Percentiles rank a stretch among this genome's conserved stretches.
phyloP scores from a whole-genome alignment of 2,113 vertebrate species.

The Motacilla tschutschensis region DNA sequence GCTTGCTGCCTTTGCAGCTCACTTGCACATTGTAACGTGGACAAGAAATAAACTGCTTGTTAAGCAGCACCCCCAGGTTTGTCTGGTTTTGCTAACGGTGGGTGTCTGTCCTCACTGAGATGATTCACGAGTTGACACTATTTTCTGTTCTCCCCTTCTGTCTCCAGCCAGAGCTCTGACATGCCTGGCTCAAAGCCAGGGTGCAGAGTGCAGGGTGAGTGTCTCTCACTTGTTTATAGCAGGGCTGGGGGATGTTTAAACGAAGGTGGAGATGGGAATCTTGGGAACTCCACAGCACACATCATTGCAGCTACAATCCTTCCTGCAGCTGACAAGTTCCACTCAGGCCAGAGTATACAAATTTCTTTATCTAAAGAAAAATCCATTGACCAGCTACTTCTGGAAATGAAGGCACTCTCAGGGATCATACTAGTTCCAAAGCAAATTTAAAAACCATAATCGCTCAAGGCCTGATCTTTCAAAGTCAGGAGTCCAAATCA shows the following conservation, averaged over 20 bases:
- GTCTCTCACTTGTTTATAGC: conserved; percentile 46
- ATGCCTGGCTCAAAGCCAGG: conserved; percentile 1
- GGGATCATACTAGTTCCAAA: not conserved
- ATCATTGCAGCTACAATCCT: not conserved
- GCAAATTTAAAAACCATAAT: conserved; percentile 3
- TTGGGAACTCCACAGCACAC: conserved; percentile 29
- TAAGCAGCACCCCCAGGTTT: not conserved
- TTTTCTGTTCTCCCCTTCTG: conserved; percentile 6
- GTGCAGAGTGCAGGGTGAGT: not conserved
- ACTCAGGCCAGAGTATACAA: not conserved
- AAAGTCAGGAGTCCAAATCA: conserved; percentile 4
- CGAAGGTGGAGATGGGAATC: not conserved
- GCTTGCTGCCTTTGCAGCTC: not conserved
- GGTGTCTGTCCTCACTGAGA: not conserved
- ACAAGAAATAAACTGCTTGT: not conserved
- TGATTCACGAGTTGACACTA: not conserved
- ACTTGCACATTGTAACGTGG: not conserved
- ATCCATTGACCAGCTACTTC: not conserved
- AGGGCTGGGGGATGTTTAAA: conserved; percentile 31
- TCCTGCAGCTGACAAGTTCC: not conserved
- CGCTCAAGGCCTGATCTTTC: not conserved
- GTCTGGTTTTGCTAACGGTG: not conserved
- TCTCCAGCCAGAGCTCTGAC: not conserved
- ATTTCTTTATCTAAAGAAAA: not conserved
- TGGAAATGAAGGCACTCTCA: not conserved